Base-by-base conservation (phyloP, 37 sponge, comb jelly and placozoan genomes). In the Aplysina aerophoba region DNA sequence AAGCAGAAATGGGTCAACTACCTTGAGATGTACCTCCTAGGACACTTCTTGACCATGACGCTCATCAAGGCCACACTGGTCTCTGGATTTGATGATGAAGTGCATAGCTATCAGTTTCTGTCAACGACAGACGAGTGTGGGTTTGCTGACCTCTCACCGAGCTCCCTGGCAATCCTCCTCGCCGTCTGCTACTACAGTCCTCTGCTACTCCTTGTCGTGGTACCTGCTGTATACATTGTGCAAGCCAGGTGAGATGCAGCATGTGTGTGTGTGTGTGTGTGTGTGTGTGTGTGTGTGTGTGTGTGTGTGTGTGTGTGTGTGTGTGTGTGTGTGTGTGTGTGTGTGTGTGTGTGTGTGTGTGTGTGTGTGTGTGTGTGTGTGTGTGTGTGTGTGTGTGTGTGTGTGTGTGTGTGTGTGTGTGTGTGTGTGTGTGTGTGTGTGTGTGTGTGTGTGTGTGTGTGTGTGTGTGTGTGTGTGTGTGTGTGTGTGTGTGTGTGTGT, bases 141-240 rank as follows among this genome's bases (percentile, higher is more conserved):
- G 15, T n/a, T 71, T 50, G 33, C 44, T 68, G 44, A 8, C n/a
- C 19, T n/a, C 4, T 60, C 75, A 0, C 58, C 84, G 17, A 38
- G 85, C 14, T 17, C 55, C 24, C 25, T 67, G 21, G 77, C 84
- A 0, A 78, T 79, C 79, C 44, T 91, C 20, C 85, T 91, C 21
- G 37, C 80, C 50, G 83, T 87, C 12, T 84, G 87, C 38, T 87
- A 84, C 64, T 91, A 91, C 74, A 37, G 84, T 21, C 91, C 91
- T 34, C 62, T 90, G 12, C 74, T 74, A 3, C 11, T 61, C 11
- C 37, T 86, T 8, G 25, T 35, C 0, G 58, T 81, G 0, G 64
- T 82, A 22, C 54, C 55, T 20, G 22, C n/a, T 2, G 56, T 13
- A 0, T 15, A 64, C 35, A 12, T 80, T 21, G 1, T 19, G 0